Evolutionary conservation across 1,140 invertebrate species (phyloP), one percentile per base, ranked within the genome.

Genomic region (Hylaeus volcanicus): DNA sequence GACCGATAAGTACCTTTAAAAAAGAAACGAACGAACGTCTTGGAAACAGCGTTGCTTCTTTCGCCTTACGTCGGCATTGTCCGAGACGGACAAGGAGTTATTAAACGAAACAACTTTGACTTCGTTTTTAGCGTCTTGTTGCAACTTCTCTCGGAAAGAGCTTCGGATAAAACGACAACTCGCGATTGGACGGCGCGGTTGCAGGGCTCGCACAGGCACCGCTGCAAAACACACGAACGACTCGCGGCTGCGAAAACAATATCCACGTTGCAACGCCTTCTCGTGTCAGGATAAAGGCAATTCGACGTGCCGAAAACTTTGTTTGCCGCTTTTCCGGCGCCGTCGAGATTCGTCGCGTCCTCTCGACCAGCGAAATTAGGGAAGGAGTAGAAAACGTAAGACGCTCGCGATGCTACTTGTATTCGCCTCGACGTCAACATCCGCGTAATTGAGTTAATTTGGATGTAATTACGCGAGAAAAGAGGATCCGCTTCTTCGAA

Each of bases 301-400:
- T 70, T 55, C 79, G 56, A 70, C 56, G 74, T 56, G 74, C n/a
- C 51, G 79, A 60, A 78, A 81, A 81, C n/a, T 81, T 81, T 65
- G 66, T 70, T 85, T 79, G 74, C 79, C 79, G 74, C 74, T 82
- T 82, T 55, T 12, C 65, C 74, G 85, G 80, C 85, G 84, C 84
- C 79, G 12, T 2, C 60, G 72, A 53, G 53, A 76, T 53, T 45
- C 12, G 11, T 5, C n/a, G 43, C 37, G 58, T 9, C 58, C 15
- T 43, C 5, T 8, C 43, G 48, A 53, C 3, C 2, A 5, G 12
- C n/a, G 72, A 53, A 74, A 80, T 80, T 75, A 80, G 51, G 12
- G 8, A 41, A 68, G 60, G 63, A 6, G 63, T 41, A 56, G 55
- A 74, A 71, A 72, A 43, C 9, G 45, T 73, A 15, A 69, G 81